These are phyloP conservation scores for Chauna torquata DNA, from an alignment of 2,113 vertebrate species.

Conservation along the genomic window DNA sequence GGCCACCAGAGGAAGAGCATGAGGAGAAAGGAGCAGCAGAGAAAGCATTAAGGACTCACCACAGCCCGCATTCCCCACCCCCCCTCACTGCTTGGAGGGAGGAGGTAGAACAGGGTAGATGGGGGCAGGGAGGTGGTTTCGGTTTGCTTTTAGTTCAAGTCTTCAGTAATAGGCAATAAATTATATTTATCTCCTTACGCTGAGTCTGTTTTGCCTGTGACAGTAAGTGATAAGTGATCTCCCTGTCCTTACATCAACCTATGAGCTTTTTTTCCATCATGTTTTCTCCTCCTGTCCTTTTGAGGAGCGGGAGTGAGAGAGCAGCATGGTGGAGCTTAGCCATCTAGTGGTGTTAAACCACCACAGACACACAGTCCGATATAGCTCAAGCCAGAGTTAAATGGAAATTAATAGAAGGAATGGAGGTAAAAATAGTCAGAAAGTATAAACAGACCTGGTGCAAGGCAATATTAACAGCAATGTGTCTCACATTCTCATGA, in stretches of 20 bases:
- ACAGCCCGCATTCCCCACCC: too few relatives aligned
- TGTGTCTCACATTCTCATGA: not conserved
- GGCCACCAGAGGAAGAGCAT: too few relatives aligned
- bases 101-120: not conserved
- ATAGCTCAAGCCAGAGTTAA: not conserved
- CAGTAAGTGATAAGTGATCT: too few relatives aligned
- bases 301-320: not conserved
- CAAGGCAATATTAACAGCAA: not conserved
- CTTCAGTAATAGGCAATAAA: not conserved
- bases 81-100: not conserved
- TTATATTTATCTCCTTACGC: not conserved
- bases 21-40: too few relatives aligned
- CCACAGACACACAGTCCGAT: not conserved
- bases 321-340: not conserved
- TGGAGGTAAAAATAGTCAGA: not conserved
- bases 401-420: not conserved
- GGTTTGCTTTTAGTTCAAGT: not conserved
- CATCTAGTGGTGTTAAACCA: not conserved
- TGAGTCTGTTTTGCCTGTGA: not conserved
- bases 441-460: not conserved
- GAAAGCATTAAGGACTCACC: too few relatives aligned
- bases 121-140: not conserved
- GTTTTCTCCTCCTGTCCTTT: not conserved
- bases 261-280: not conserved
- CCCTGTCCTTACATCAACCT: too few relatives aligned